Percentiles rank a stretch among this genome's conserved stretches.
phyloP scores from a whole-genome alignment of 2,888 invertebrate genomes.

The Liopterus haemorrhoidalis region DNA sequence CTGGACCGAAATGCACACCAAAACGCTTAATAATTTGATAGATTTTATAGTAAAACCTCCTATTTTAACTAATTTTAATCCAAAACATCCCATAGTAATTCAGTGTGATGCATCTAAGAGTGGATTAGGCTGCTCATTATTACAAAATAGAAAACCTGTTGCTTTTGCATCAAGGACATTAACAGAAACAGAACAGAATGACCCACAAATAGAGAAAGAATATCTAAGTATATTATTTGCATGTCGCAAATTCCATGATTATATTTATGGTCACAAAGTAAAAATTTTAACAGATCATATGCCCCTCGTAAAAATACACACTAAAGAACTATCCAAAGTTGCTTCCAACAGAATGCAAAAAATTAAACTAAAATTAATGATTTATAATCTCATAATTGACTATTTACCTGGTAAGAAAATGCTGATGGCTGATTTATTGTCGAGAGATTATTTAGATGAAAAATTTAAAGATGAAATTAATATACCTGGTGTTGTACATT shows the following conservation, averaged over 20 bases:
- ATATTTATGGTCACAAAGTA: conserved; percentile 22
- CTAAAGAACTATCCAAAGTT: conserved; percentile 25
- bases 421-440: conserved; percentile 1
- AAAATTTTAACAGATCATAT: conserved; percentile 26
- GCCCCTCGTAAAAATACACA: conserved; percentile 26
- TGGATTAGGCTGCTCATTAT: background rate
- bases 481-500: background rate
- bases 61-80: conserved; percentile 1
- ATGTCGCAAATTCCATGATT: conserved; percentile 24
- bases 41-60: conserved; percentile 14
- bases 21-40: conserved; percentile 21
- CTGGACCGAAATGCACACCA: conserved; percentile 14
- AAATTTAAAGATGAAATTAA: background rate
- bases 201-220: conserved; percentile 32
- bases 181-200: conserved; percentile 28
- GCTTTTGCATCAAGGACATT: conserved; percentile 29
- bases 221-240: conserved; percentile 21
- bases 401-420: conserved; percentile 4
- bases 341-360: conserved; percentile 31
- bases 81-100: background rate
- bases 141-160: conserved; percentile 13
- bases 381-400: conserved; percentile 30
- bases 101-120: background rate
- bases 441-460: background rate
- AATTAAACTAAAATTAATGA: conserved; percentile 35